Evolutionary conservation across 2,888 invertebrate species (phyloP).

Genomic region (Phyllotreta cruciferae): DNA sequence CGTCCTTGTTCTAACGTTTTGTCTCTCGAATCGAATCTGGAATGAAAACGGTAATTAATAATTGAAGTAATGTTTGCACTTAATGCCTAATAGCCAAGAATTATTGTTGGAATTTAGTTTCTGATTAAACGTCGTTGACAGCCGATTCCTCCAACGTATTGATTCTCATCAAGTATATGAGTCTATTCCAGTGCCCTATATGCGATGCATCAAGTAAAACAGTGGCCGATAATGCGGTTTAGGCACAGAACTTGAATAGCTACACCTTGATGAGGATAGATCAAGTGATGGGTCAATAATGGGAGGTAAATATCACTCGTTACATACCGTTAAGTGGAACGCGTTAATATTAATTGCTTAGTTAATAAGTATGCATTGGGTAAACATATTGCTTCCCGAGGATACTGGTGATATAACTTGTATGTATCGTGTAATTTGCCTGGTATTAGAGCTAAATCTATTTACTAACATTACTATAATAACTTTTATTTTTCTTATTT

Average conservation of each 20-base stretch:
- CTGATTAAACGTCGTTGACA: too few species aligned
- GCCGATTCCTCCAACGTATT: background rate
- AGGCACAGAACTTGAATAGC: constrained; percentile 13
- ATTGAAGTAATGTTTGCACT: background rate
- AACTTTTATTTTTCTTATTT: too few species aligned
- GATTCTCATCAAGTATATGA: background rate
- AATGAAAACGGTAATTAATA: constrained; percentile 41
- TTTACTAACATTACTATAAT: background rate
- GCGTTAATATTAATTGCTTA: constrained; percentile 29
- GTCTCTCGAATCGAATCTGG: constrained; percentile 78
- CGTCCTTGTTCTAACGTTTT: constrained; percentile 76
- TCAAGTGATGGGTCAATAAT: constrained; percentile 21
- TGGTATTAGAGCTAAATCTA: constrained; percentile 21
- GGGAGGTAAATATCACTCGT: constrained; percentile 21
- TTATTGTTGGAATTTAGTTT: too few species aligned
- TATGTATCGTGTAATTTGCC: constrained; percentile 1
- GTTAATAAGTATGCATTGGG: constrained; percentile 31
- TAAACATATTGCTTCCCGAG: constrained; percentile 22
- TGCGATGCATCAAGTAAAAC: background rate
- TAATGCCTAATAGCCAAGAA: background rate
- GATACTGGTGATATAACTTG: constrained; percentile 27
- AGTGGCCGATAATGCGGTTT: constrained; percentile 1
- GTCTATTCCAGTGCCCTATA: background rate
- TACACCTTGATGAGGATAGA: constrained; percentile 20
- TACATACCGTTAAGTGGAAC: constrained; percentile 18